These are phyloP conservation scores for Actinopyga echinites DNA, from an alignment of 53 echinoderm and acorn worm species.

Conservation along the genomic window DNA sequence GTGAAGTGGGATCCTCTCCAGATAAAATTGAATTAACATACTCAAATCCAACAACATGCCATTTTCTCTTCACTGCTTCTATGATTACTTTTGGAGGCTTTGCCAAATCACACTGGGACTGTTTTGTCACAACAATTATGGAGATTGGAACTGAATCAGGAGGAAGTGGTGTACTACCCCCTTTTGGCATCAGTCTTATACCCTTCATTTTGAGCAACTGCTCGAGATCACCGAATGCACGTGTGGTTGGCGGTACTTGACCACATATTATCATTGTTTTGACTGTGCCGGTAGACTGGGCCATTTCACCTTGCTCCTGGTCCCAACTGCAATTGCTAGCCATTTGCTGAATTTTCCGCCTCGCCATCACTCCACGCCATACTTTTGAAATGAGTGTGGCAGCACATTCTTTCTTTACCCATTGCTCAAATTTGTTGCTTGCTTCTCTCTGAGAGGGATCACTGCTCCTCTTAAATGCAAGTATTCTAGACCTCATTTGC, in stretches of 20 bases:
- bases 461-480: not conserved
- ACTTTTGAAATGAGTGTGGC: not conserved
- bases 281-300: too few species aligned
- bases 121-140: not conserved
- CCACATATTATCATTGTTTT: too few species aligned
- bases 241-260: too few species aligned
- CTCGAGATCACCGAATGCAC: too few species aligned
- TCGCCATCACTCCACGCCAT: constrained; percentile 1
- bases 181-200: too few species aligned
- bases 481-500: not conserved
- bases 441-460: not conserved
- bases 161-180: not conserved
- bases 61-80: not conserved
- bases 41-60: not conserved
- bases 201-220: too few species aligned
- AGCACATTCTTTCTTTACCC: constrained; percentile 6
- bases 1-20: not conserved
- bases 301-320: too few species aligned
- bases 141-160: not conserved
- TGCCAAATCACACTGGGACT: not conserved
- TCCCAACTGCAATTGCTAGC: not conserved
- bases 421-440: not conserved
- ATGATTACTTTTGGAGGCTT: not conserved
- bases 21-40: not conserved
- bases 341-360: not conserved